Conservation (phyloP, 2,888 invertebrate genomes). For the Saturnia japonica region DNA sequence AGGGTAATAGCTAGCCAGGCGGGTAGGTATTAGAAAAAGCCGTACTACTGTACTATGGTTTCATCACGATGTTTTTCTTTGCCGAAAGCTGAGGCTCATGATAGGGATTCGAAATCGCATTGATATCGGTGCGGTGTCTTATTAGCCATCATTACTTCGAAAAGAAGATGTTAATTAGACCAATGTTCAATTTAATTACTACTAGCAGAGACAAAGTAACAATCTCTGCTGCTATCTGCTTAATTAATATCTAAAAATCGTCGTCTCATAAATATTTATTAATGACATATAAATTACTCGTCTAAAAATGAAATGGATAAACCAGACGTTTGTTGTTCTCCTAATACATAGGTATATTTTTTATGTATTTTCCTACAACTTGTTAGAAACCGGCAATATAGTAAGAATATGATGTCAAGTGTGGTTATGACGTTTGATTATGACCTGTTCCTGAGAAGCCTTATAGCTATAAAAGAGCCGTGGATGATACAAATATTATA, state of each 20-base stretch:
- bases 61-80: not conserved
- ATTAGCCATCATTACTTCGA: not conserved
- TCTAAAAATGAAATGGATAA: not conserved
- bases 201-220: too few species aligned
- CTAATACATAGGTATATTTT: not conserved
- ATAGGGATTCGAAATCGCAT: not conserved
- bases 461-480: constrained; percentile 30
- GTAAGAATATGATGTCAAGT: constrained; percentile 25
- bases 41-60: not conserved
- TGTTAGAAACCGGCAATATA: constrained; percentile 22
- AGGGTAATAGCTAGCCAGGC: too few species aligned
- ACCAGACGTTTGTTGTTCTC: not conserved
- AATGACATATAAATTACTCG: not conserved
- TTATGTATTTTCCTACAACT: not conserved
- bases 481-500: constrained; percentile 22
- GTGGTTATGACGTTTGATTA: constrained; percentile 28
- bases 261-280: not conserved
- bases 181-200: too few species aligned
- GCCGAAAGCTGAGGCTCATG: too few species aligned
- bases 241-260: not conserved
- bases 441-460: constrained; percentile 21
- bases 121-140: not conserved
- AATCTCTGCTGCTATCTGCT: too few species aligned
- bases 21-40: too few species aligned
- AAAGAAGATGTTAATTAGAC: not conserved